These are phyloP conservation scores for Lutjanus erythropterus DNA, from an alignment of 2,113 vertebrate species.

Conservation along the genomic window DNA sequence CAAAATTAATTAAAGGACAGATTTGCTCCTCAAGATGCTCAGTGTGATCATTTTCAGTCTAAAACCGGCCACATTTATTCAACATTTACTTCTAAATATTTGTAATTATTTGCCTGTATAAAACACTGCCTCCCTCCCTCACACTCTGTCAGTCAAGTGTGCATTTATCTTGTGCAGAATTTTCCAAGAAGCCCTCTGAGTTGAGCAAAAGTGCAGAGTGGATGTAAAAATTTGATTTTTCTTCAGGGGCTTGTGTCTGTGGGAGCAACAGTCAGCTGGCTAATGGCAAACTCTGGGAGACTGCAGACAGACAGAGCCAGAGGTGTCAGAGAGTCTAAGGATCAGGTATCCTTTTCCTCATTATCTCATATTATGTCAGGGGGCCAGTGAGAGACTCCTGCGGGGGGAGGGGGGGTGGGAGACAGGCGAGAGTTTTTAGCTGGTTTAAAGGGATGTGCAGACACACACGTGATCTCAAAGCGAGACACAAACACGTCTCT, in stretches of 20 bases:
- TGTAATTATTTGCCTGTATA: not conserved
- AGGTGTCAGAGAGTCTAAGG: slow-evolving; percentile 62
- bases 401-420: not conserved
- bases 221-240: not conserved
- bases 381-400: slow-evolving; percentile 39
- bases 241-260: not conserved
- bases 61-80: not conserved
- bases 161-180: not conserved
- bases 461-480: slow-evolving; percentile 20
- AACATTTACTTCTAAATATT: slow-evolving; percentile 11
- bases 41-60: not conserved
- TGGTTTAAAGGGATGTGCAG: slow-evolving; percentile 44
- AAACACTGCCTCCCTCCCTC: not conserved
- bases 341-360: slow-evolving; percentile 65
- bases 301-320: slow-evolving; percentile 55
- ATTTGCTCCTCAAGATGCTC: not conserved
- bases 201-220: slow-evolving; percentile 9
- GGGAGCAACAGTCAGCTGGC: slow-evolving; percentile 14
- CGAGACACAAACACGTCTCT: slow-evolving; percentile 22
- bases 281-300: slow-evolving; percentile 44
- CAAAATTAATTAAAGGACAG: no score
- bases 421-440: slow-evolving; percentile 30
- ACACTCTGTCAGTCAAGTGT: not conserved
- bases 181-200: not conserved
- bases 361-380: slow-evolving; percentile 74